Percentiles rank a stretch among this genome's conserved stretches.
These are phyloP conservation scores for Urosaurus nigricauda DNA, from an alignment of 2,797 vertebrate genomes.

Conservation along the genomic window DNA sequence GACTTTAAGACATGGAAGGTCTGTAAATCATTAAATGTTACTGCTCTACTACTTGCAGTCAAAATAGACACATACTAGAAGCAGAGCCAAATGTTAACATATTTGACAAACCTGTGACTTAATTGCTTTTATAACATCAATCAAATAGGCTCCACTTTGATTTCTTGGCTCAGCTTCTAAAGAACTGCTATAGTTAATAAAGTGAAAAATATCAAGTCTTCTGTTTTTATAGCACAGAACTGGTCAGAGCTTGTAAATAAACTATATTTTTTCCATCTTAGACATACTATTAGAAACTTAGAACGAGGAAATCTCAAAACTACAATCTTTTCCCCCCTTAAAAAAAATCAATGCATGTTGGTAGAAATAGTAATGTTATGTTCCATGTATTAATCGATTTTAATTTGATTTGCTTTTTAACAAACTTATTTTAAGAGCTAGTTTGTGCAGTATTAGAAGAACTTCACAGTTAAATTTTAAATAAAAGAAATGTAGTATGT, in stretches of 20 bases:
- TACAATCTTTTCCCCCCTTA: background rate
- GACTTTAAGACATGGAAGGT: slow-evolving; percentile 73
- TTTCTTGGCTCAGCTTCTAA: slow-evolving; percentile 80
- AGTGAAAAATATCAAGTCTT: slow-evolving; percentile 74
- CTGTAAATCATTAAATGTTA: slow-evolving; percentile 80
- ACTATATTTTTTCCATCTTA: slow-evolving; percentile 47
- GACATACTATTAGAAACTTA: slow-evolving; percentile 23
- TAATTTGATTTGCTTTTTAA: slow-evolving; percentile 10
- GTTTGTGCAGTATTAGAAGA: slow-evolving; percentile 22
- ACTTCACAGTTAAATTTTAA: slow-evolving; percentile 37
- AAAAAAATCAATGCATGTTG: slow-evolving; percentile 28
- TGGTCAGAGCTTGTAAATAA: slow-evolving; percentile 67
- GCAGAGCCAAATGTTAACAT: slow-evolving; percentile 76
- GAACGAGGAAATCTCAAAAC: slow-evolving; percentile 9
- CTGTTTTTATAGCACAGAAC: slow-evolving; percentile 61
- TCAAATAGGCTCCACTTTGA: slow-evolving; percentile 79
- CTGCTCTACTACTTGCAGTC: slow-evolving; percentile 73
- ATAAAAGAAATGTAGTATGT: slow-evolving; percentile 22
- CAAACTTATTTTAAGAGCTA: background rate
- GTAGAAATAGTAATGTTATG: slow-evolving; percentile 35
- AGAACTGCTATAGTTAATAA: slow-evolving; percentile 75
- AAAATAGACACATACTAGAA: slow-evolving; percentile 76
- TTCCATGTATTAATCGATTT: slow-evolving; percentile 19
- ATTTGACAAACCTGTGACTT: slow-evolving; percentile 79
- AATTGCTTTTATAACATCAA: slow-evolving; percentile 84